Evolutionary conservation across 1,140 invertebrate species (phyloP).

Genomic region (Paramacrobiotus metropolitanus): DNA sequence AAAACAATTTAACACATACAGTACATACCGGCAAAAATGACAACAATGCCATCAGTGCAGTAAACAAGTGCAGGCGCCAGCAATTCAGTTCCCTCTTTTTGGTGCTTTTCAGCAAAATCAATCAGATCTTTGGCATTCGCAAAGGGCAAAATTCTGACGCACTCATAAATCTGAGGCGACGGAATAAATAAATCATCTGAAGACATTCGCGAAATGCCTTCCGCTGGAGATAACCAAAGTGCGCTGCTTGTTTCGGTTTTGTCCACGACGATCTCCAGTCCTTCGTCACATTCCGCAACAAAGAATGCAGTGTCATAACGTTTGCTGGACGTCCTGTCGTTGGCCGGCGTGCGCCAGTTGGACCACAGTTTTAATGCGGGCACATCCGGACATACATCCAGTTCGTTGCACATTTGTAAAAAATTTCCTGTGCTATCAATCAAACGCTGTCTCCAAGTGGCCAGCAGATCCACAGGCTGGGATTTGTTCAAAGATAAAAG

Average conservation of each 20-base stretch:
- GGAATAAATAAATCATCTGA: background rate
- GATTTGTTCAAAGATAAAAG: slow-evolving; percentile 35
- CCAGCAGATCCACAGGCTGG: slow-evolving; percentile 22
- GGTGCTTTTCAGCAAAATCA: background rate
- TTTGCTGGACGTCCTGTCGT: slow-evolving; percentile 10
- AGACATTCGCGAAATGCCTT: background rate
- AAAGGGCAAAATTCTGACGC: background rate
- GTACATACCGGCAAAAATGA: background rate
- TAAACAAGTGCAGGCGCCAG: background rate
- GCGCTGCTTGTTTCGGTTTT: background rate
- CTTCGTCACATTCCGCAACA: slow-evolving; percentile 2
- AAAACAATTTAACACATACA: too few species aligned
- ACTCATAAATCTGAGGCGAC: background rate
- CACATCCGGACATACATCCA: slow-evolving; percentile 51
- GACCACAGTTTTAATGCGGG: slow-evolving; percentile 57
- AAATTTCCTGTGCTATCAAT: slow-evolving; percentile 42
- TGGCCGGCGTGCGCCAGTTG: slow-evolving; percentile 52
- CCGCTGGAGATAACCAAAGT: background rate
- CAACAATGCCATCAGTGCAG: background rate
- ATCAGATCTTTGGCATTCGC: background rate
- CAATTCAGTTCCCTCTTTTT: background rate
- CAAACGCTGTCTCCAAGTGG: slow-evolving; percentile 41
- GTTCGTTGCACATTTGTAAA: slow-evolving; percentile 39
- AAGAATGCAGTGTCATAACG: background rate
- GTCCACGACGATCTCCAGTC: background rate